Evolutionary conservation across 1,140 invertebrate genomes (phyloP).

Genomic region (Drosophila saltans): DNA sequence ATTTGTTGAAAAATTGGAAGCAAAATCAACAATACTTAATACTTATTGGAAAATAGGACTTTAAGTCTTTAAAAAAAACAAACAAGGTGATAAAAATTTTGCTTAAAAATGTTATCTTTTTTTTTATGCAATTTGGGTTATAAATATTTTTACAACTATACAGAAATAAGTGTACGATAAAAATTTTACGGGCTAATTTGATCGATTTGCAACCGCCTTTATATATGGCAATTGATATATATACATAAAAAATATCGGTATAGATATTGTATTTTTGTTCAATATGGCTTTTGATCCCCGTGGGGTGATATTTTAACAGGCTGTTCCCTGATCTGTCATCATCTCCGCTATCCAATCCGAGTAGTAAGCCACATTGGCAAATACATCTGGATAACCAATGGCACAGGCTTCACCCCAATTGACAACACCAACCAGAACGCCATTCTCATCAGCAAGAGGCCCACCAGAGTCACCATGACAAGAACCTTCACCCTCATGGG

Average conservation of each 20-base stretch:
- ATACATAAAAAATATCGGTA: neutral
- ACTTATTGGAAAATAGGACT: neutral
- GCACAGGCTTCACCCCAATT: constrained; percentile 85
- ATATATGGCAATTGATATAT: constrained; percentile 29
- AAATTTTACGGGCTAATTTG: constrained; percentile 49
- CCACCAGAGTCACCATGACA: constrained; percentile 85
- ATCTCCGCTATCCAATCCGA: constrained; percentile 70
- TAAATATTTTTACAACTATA: constrained; percentile 40
- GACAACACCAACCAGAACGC: constrained; percentile 83
- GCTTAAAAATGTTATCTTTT: constrained; percentile 20
- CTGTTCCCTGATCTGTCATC: constrained; percentile 37
- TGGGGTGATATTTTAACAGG: constrained; percentile 41
- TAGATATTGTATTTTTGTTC: constrained; percentile 37
- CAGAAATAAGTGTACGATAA: constrained; percentile 46
- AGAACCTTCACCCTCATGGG: constrained; percentile 85
- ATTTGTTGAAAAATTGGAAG: neutral
- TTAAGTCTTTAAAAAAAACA: neutral
- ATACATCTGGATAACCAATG: constrained; percentile 84
- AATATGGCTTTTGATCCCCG: constrained; percentile 42
- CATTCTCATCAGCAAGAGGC: constrained; percentile 78
- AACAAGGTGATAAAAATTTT: neutral
- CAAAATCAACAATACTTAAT: neutral
- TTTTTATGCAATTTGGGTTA: constrained; percentile 46
- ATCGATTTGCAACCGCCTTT: constrained; percentile 38
- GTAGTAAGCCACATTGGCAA: constrained; percentile 82